phyloP scores from a whole-genome alignment of 2,113 vertebrate genomes.

The Notarius quadriscutis region DNA sequence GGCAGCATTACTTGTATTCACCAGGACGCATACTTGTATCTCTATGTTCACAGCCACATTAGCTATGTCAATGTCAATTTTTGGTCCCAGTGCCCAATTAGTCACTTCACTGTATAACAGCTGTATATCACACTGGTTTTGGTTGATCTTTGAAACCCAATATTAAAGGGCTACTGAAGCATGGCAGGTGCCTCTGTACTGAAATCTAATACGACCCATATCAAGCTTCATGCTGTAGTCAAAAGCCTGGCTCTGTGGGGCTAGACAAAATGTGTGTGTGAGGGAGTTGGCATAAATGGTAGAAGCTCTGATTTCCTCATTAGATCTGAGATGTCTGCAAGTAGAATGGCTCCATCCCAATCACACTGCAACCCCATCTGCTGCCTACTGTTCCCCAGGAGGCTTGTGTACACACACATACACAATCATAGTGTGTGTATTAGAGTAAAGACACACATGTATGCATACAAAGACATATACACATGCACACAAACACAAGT shows the following conservation, averaged over 20 bases:
- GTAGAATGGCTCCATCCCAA: slow-evolving; percentile 49
- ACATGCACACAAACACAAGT: neutral
- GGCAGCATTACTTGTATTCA: neutral
- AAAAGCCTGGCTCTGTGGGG: slow-evolving; percentile 15
- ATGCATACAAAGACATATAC: neutral
- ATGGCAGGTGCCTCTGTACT: neutral
- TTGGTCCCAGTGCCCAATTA: neutral
- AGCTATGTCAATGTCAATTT: neutral
- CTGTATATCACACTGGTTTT: neutral
- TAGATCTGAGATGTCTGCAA: slow-evolving; percentile 51
- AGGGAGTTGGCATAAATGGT: slow-evolving; percentile 29
- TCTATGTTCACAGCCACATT: neutral
- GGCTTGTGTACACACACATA: slow-evolving; percentile 43
- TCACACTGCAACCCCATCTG: slow-evolving; percentile 50
- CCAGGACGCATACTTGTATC: neutral
- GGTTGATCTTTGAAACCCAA: slow-evolving; percentile 20
- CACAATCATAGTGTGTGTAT: slow-evolving; percentile 22
- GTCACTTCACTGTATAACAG: neutral
- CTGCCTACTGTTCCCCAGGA: slow-evolving; percentile 35
- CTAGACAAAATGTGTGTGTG: slow-evolving; percentile 1
- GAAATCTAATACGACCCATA: slow-evolving; percentile 18
- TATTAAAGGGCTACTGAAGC: neutral
- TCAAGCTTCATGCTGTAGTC: slow-evolving; percentile 25
- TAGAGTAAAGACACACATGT: slow-evolving; percentile 23
- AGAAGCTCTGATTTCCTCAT: slow-evolving; percentile 45